Evolutionary conservation across 2,113 vertebrate species (phyloP).

Genomic region (Pogonocichla stellata): DNA sequence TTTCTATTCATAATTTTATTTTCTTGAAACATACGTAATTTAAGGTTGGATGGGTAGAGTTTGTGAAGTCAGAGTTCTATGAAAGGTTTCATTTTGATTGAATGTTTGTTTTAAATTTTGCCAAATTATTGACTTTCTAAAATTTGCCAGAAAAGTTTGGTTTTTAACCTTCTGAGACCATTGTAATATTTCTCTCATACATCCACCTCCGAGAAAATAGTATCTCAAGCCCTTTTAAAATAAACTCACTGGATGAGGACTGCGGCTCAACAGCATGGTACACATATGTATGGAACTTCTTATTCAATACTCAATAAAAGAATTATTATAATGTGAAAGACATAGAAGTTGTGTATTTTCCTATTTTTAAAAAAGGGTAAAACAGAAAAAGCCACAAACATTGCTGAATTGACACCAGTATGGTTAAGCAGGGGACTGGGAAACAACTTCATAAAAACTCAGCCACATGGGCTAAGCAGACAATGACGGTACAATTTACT

Average conservation of each 20-base stretch:
- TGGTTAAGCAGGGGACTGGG: not conserved
- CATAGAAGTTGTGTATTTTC: not conserved
- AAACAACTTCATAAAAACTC: not conserved
- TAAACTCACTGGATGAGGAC: not conserved
- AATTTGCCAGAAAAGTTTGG: not conserved
- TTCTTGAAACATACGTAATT: not conserved
- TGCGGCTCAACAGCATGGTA: fast-evolving
- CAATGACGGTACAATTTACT: not conserved
- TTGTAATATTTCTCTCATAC: not conserved
- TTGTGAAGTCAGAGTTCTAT: not conserved
- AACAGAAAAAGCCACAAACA: not conserved
- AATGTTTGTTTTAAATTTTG: not conserved
- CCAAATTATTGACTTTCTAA: not conserved
- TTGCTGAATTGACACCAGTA: not conserved
- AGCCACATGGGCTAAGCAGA: not conserved
- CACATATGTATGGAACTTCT: not conserved
- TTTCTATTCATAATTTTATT: not conserved
- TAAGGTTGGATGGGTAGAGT: not conserved
- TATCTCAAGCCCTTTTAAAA: not conserved
- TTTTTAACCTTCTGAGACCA: not conserved
- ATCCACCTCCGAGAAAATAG: not conserved
- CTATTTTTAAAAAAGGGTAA: not conserved
- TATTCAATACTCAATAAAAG: not conserved
- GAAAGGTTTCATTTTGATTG: not conserved
- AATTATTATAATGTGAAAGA: not conserved